These are phyloP conservation scores for Julus scandinavius DNA, from an alignment of 2,888 invertebrate species.

Conservation along the genomic window DNA sequence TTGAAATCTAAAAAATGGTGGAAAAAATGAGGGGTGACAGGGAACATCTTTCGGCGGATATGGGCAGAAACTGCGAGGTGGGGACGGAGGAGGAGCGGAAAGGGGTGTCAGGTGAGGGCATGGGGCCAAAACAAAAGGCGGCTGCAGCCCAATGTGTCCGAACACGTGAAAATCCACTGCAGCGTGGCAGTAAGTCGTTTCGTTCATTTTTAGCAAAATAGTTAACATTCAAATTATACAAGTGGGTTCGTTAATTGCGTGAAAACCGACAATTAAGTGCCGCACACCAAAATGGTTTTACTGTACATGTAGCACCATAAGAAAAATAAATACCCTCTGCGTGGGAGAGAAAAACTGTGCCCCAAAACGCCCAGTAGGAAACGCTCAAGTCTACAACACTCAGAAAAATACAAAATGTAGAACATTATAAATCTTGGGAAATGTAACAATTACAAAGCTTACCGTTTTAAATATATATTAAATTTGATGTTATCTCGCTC, in stretches of 20 bases:
- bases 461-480: slow-evolving; percentile 59
- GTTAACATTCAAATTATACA: slow-evolving; percentile 42
- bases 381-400: slow-evolving; percentile 59
- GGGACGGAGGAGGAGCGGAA: background rate
- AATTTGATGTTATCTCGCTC: slow-evolving; percentile 59
- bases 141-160: background rate
- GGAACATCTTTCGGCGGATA: no score
- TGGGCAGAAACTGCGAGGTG: background rate
- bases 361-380: slow-evolving; percentile 54
- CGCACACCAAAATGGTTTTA: slow-evolving; percentile 24
- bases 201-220: slow-evolving; percentile 35
- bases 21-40: background rate
- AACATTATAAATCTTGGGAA: slow-evolving; percentile 61
- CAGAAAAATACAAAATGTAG: slow-evolving; percentile 61
- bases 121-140: background rate
- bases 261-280: slow-evolving; percentile 17
- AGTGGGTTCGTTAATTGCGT: background rate
- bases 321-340: slow-evolving; percentile 59
- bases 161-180: background rate
- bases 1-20: background rate
- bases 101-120: background rate
- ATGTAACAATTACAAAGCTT: slow-evolving; percentile 61
- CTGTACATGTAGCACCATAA: slow-evolving; percentile 59
- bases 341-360: slow-evolving; percentile 55
- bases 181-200: background rate